These are phyloP conservation scores for Pocillopora grandis DNA, from an alignment of 92 coral and sea anemone species.

Conservation along the genomic window DNA sequence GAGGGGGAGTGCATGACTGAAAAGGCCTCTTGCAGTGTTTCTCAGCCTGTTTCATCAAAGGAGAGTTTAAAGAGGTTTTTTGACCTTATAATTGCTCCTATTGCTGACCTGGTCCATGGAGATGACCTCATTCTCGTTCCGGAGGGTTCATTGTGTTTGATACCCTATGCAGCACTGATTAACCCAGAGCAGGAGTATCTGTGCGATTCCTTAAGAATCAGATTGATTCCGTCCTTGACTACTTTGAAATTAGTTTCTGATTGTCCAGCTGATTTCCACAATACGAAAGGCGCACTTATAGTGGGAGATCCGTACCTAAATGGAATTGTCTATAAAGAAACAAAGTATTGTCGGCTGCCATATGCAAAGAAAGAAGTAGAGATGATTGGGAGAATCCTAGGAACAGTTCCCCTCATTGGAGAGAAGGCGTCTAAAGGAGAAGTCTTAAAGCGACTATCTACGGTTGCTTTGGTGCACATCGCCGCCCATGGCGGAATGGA, in stretches of 20 bases:
- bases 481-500: neutral
- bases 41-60: neutral
- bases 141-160: neutral
- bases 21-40: too few relatives aligned
- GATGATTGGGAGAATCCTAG: neutral
- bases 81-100: neutral
- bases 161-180: neutral
- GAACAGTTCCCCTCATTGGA: neutral
- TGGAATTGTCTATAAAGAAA: neutral
- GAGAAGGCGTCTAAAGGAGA: neutral
- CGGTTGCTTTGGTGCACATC: neutral
- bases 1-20: too few relatives aligned
- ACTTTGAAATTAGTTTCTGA: neutral
- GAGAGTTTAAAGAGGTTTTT: too few relatives aligned
- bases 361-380: neutral
- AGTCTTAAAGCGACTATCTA: neutral
- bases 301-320: neutral
- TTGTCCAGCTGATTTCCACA: neutral
- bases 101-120: neutral
- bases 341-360: neutral
- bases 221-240: neutral
- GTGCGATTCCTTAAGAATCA: neutral
- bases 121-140: neutral
- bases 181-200: neutral
- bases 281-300: neutral